Percentiles rank a stretch among this genome's conserved stretches.
These are phyloP conservation scores for Platichthys flesus DNA, from an alignment of 2,113 vertebrate genomes.

Conservation along the genomic window DNA sequence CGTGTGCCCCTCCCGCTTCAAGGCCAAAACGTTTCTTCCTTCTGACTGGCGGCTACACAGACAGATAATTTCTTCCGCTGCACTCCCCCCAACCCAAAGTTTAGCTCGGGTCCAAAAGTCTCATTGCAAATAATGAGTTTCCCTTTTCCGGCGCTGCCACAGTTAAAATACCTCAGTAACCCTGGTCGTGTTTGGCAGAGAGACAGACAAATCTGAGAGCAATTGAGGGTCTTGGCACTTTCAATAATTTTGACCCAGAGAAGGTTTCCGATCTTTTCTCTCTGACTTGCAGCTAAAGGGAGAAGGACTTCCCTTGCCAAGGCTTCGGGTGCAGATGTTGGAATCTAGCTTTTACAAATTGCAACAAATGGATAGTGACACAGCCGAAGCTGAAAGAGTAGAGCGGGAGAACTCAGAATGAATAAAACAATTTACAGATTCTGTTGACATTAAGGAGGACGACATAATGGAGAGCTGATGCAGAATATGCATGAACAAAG, in stretches of 20 bases:
- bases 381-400: conserved; percentile 24
- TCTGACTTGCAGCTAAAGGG: conserved; percentile 37
- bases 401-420: not conserved
- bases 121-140: conserved; percentile 47
- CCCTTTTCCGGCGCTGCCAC: conserved; percentile 36
- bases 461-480: conserved; percentile 6
- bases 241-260: conserved; percentile 26
- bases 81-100: conserved; percentile 31
- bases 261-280: conserved; percentile 43
- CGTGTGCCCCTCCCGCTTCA: conserved; percentile 45
- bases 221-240: conserved; percentile 57
- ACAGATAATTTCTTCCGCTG: conserved; percentile 54
- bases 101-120: conserved; percentile 37
- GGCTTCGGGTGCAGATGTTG: conserved; percentile 47
- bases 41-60: conserved; percentile 26
- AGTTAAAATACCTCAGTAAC: conserved; percentile 38
- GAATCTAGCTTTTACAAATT: conserved; percentile 44
- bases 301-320: conserved; percentile 25
- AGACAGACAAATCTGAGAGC: conserved; percentile 59
- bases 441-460: not conserved
- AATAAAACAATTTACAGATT: not conserved
- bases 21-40: conserved; percentile 47
- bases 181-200: conserved; percentile 46
- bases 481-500: conserved; percentile 12
- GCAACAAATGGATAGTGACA: conserved; percentile 34